These are phyloP conservation scores for Ophiothrix spiculata DNA, from an alignment of 35 echinoderm and acorn worm genomes.

Conservation along the genomic window DNA sequence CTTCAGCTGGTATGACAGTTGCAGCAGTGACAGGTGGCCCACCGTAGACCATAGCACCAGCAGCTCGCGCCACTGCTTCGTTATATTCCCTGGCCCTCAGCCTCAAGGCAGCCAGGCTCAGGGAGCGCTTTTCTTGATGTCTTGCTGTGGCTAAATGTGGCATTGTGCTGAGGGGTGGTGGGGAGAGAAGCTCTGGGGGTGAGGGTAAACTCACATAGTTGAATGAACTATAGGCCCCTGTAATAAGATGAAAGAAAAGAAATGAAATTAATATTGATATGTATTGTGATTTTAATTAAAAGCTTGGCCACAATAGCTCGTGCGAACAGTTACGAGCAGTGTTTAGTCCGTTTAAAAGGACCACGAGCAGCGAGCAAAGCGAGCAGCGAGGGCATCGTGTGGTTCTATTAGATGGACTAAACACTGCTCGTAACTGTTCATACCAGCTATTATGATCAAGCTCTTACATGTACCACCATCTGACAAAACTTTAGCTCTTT, in stretches of 20 bases:
- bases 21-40: not conserved
- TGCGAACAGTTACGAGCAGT: too few relatives aligned
- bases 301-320: too few relatives aligned
- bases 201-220: conserved; percentile 25
- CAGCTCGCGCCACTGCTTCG: conserved; percentile 69
- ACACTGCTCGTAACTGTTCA: too few relatives aligned
- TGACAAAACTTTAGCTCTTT: too few relatives aligned
- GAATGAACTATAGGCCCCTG: conserved; percentile 35
- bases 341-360: too few relatives aligned
- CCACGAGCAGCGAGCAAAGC: too few relatives aligned
- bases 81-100: conserved; percentile 71
- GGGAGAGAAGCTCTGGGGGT: not conserved
- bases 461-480: too few relatives aligned
- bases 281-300: too few relatives aligned
- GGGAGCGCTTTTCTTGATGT: conserved; percentile 64
- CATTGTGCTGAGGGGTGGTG: not conserved
- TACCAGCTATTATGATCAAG: too few relatives aligned
- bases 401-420: too few relatives aligned
- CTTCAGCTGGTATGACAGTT: too few relatives aligned
- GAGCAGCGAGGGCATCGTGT: too few relatives aligned
- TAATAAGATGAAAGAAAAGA: not conserved
- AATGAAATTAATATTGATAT: not conserved
- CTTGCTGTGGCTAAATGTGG: not conserved
- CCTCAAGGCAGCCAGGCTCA: conserved; percentile 75
- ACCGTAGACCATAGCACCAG: conserved; percentile 17